A percentile compares a stretch with the other conserved stretches of the same genome.
phyloP scores from a whole-genome alignment of 2,113 vertebrate genomes.

The Gymnobelideus leadbeateri region DNA sequence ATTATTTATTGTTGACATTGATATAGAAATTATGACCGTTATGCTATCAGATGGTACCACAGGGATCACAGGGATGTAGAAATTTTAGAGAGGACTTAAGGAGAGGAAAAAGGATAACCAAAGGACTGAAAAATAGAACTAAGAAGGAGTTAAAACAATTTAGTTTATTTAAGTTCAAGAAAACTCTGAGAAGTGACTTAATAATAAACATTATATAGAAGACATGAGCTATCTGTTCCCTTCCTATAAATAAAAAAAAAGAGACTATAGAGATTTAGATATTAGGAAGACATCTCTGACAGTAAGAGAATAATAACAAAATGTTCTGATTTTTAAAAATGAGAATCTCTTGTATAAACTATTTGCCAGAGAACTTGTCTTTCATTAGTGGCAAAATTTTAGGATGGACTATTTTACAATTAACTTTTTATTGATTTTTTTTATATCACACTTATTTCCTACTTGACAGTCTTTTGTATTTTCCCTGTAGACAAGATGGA shows the following conservation, averaged over 20 bases:
- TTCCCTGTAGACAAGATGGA: neutral
- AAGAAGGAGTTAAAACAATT: slow-evolving; percentile 32
- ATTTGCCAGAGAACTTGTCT: no score
- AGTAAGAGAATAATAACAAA: neutral
- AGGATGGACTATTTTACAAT: no score
- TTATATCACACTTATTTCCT: neutral
- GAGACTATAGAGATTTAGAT: slow-evolving; percentile 39
- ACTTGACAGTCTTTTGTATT: neutral
- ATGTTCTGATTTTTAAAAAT: neutral
- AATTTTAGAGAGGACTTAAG: neutral
- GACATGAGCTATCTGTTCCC: neutral
- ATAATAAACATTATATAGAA: neutral
- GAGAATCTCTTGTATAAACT: no score
- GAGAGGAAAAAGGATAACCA: neutral
- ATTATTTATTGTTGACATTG: neutral
- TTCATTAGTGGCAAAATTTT: no score
- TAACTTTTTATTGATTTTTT: neutral
- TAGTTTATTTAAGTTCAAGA: neutral
- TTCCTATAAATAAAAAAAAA: slow-evolving; percentile 12
- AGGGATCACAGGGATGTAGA: no score
- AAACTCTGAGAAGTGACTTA: neutral
- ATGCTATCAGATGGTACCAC: neutral
- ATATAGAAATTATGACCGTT: neutral
- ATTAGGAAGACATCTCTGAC: slow-evolving; percentile 10
- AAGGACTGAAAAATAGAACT: neutral